These are phyloP conservation scores for Porites lutea DNA, from an alignment of 64 coral and sea anemone species.

Conservation along the genomic window DNA sequence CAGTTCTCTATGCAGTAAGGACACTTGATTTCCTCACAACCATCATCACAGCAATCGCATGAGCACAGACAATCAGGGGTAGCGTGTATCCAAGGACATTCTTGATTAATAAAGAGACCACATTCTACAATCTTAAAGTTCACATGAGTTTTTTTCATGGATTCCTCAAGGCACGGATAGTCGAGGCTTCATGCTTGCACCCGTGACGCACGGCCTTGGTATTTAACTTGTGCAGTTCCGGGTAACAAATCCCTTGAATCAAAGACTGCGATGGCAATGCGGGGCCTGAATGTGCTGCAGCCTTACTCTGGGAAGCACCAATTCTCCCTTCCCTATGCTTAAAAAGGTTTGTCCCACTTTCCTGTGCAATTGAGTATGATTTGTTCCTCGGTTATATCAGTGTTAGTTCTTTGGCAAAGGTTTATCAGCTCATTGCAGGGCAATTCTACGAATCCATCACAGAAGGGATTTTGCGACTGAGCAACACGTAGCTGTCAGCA, in stretches of 20 bases:
- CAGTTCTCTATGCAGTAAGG: not conserved
- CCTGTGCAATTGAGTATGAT: slow-evolving; percentile 52
- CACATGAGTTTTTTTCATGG: slow-evolving; percentile 38
- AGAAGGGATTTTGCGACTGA: slow-evolving; percentile 47
- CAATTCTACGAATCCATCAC: slow-evolving; percentile 48
- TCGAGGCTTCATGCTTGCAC: slow-evolving; percentile 30
- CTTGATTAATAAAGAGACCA: slow-evolving; percentile 56
- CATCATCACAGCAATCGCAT: slow-evolving; percentile 44
- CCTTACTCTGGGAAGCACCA: slow-evolving; percentile 10
- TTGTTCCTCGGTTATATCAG: slow-evolving; percentile 66
- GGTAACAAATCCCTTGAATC: not conserved
- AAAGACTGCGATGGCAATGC: not conserved
- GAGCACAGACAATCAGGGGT: slow-evolving; percentile 50
- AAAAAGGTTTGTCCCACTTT: slow-evolving; percentile 20
- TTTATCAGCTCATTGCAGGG: slow-evolving; percentile 48
- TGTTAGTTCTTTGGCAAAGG: slow-evolving; percentile 14
- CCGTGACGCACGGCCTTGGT: slow-evolving; percentile 31
- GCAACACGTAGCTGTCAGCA: not conserved
- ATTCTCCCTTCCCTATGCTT: slow-evolving; percentile 19
- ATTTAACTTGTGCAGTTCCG: not conserved
- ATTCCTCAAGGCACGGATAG: slow-evolving; percentile 10
- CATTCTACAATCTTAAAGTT: slow-evolving; percentile 46
- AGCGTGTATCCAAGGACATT: slow-evolving; percentile 60
- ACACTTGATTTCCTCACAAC: slow-evolving; percentile 2
- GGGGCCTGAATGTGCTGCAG: not conserved